Evolutionary conservation across 2,888 invertebrate genomes (phyloP).

Genomic region (Drosophila emarginata): DNA sequence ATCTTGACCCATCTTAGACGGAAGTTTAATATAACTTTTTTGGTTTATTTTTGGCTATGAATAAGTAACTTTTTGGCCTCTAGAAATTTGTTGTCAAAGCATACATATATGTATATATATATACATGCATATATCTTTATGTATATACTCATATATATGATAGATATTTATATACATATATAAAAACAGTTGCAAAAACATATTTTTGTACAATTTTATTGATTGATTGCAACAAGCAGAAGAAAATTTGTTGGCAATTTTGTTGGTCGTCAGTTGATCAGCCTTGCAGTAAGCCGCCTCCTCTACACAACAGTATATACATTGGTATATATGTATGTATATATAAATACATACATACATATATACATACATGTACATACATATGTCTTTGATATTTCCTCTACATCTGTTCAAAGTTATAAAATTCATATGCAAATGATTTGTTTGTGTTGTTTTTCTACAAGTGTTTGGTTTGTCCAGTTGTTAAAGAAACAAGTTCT

Average conservation of each 20-base stretch:
- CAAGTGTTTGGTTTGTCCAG: not conserved
- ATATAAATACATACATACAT: not conserved
- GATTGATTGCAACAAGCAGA: conserved; percentile 59
- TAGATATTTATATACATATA: not conserved
- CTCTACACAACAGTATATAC: not conserved
- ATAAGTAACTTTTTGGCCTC: conserved; percentile 12
- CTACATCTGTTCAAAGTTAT: conserved; percentile 19
- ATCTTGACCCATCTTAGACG: conserved; percentile 32
- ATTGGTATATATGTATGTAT: no score
- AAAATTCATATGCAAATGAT: conserved; percentile 54
- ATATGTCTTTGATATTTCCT: conserved; percentile 39
- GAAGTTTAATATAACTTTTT: conserved; percentile 35
- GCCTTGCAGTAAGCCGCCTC: conserved; percentile 25
- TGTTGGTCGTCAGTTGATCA: conserved; percentile 42
- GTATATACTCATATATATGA: not conserved
- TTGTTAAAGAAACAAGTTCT: conserved; percentile 54
- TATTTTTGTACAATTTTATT: conserved; percentile 41
- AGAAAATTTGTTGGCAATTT: conserved; percentile 56
- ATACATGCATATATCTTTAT: no score
- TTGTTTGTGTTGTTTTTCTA: conserved; percentile 27
- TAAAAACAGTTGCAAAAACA: conserved; percentile 28
- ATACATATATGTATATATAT: not conserved
- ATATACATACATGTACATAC: not conserved
- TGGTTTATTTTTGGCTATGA: conserved; percentile 20
- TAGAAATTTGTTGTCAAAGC: conserved; percentile 4